Conservation (phyloP, 1,140 invertebrate species). For the Leucophenga varia region DNA sequence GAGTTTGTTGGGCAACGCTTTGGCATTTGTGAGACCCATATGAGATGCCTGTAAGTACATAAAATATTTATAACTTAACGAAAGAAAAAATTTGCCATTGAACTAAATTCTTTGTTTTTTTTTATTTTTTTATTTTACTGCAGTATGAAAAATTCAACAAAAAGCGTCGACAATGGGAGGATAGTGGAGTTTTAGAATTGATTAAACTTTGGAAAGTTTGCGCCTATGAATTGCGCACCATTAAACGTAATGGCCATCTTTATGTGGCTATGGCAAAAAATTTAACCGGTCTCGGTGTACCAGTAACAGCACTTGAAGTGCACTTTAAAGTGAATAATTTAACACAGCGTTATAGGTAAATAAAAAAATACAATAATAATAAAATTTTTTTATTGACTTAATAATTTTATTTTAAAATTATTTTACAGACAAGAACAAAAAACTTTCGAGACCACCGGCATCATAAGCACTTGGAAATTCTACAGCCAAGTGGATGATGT, state of each 20-base stretch:
- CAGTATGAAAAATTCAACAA: constrained; percentile 57
- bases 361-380: not conserved
- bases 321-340: constrained; percentile 55
- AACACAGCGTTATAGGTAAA: constrained; percentile 42
- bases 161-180: constrained; percentile 56
- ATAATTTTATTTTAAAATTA: not conserved
- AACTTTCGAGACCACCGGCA: constrained; percentile 50
- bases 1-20: constrained; percentile 47
- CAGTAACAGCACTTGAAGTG: constrained; percentile 52
- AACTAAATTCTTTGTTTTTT: no score
- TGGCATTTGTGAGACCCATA: constrained; percentile 51
- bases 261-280: constrained; percentile 56
- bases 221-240: constrained; percentile 55
- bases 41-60: constrained; percentile 53
- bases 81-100: no score
- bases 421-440: constrained; percentile 45
- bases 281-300: constrained; percentile 44
- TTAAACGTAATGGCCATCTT: constrained; percentile 56
- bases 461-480: constrained; percentile 55
- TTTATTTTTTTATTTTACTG: no score
- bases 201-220: constrained; percentile 56
- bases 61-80: no score
- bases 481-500: constrained; percentile 56
- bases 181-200: constrained; percentile 53
- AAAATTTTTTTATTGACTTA: not conserved